Evolutionary conservation across 2,797 vertebrate species (phyloP).

Genomic region (Chaenodraco wilsoni): DNA sequence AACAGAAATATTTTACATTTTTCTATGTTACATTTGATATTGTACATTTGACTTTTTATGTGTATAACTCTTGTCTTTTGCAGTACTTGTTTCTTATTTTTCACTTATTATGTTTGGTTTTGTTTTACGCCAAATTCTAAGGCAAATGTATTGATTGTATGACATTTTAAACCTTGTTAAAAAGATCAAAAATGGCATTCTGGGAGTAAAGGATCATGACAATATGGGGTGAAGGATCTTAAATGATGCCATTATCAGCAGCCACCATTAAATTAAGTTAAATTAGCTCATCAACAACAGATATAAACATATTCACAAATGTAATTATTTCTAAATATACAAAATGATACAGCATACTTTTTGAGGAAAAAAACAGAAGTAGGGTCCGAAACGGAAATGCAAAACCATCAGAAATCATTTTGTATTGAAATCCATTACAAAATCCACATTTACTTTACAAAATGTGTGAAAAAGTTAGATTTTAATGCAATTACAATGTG

Average conservation of each 20-base stretch:
- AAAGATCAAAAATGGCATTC: neutral
- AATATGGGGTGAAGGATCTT: neutral
- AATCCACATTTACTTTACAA: neutral
- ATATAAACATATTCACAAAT: neutral
- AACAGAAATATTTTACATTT: too few species aligned
- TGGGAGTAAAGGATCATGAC: neutral
- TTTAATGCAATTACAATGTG: neutral
- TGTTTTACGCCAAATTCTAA: neutral
- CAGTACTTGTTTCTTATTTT: neutral
- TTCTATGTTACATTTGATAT: neutral
- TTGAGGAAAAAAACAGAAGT: neutral
- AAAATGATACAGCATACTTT: neutral
- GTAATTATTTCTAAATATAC: neutral
- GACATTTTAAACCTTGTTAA: neutral
- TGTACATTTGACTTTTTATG: neutral
- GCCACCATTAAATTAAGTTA: neutral
- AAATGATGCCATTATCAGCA: neutral
- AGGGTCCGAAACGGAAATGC: neutral
- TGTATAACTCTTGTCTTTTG: neutral
- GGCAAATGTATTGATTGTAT: neutral
- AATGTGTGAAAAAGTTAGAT: neutral
- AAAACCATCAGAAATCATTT: neutral
- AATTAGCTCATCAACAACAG: neutral
- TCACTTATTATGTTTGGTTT: neutral
- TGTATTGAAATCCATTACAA: neutral